Evolutionary conservation across 2,113 vertebrate genomes (phyloP).

Genomic region (Peromyscus polionotus): DNA sequence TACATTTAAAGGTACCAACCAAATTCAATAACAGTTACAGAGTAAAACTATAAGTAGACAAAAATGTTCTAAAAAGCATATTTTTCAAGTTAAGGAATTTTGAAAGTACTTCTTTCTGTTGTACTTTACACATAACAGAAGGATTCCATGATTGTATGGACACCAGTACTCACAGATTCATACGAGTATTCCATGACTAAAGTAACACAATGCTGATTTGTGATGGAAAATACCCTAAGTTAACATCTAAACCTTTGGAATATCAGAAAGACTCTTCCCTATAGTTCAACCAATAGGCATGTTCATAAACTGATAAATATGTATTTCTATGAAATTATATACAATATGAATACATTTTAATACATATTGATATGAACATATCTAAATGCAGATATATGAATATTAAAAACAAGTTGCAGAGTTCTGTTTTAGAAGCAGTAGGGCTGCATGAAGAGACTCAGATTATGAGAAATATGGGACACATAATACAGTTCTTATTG

Average conservation of each 20-base stretch:
- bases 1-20: background rate
- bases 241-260: background rate
- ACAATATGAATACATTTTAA: background rate
- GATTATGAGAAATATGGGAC: background rate
- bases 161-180: background rate
- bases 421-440: background rate
- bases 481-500: too few relatives aligned
- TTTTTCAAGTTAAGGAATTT: background rate
- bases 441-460: background rate
- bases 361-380: background rate
- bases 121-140: background rate
- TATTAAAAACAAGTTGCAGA: background rate
- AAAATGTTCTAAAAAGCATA: background rate
- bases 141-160: background rate
- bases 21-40: background rate
- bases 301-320: background rate
- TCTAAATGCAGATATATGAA: background rate
- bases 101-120: background rate
- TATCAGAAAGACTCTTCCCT: background rate
- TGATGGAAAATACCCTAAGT: background rate
- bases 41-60: background rate
- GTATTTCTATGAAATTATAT: background rate
- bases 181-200: background rate
- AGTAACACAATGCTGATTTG: background rate
- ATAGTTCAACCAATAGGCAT: background rate